Evolutionary conservation across 92 coral and sea anemone species (phyloP), one percentile per base, ranked within the genome.

Genomic region (Epizoanthus ramosus): DNA sequence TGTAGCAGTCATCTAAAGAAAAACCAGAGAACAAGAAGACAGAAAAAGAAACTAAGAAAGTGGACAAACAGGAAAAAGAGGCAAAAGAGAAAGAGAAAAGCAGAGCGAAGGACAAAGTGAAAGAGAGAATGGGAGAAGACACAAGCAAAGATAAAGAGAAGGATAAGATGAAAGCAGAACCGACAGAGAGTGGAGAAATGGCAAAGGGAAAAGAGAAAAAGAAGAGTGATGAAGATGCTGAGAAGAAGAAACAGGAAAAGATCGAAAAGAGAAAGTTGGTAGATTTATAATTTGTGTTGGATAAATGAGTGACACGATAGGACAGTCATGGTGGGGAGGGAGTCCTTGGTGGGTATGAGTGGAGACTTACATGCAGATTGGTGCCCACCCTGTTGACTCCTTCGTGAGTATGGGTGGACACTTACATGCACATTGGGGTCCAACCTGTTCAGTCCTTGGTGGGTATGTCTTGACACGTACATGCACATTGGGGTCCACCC

Each of bases 211-310:
- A 87, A 47, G 98, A 87, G 19, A 84, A 87, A 18, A 85, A 79
- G 74, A 95, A 86, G 84, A 89, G 76, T 70, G 91, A 91, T 43
- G 98, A 91, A 63, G 98, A 95, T 69, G 87, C 89, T 57, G 95
- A 91, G 80, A 88, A 88, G 35, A 93, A 92, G 84, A 87, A 89
- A 56, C 90, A 85, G 50, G 98, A 95, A 82, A 88, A 94, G 75
- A 87, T 88, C 2, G 93, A 93, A 68, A 95, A 86, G 76, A 93
- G 85, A 76, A 93, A 93, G 98, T 93, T 83, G 53, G 98, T 75
- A 13, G 9, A n/a, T n/a, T n/a, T 37, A 37, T 37, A 17, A 28
- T 5, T 52, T 74, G 23, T 33, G 25, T 35, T 9, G 16, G 18
- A 6, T 10, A 14, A 21, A 64, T 17, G 54, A 3, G 43, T 3